Evolutionary conservation across 2,888 invertebrate genomes (phyloP).

Genomic region (Ophioninae sp.): DNA sequence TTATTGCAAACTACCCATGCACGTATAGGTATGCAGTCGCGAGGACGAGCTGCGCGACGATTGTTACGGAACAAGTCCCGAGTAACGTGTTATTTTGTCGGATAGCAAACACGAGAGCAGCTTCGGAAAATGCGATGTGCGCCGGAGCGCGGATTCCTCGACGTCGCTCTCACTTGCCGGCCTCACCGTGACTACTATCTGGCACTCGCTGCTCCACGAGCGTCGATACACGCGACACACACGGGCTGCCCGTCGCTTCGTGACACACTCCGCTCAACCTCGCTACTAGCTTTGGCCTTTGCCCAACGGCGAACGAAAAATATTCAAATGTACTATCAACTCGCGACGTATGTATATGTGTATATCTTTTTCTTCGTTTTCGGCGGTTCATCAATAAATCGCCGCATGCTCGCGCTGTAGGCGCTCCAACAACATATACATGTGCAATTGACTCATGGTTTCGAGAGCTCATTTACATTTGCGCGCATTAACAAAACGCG

Average conservation of each 20-base stretch:
- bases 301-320: conserved; percentile 40
- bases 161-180: conserved; percentile 56
- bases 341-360: too few species aligned
- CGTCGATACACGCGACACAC: conserved; percentile 11
- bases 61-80: conserved; percentile 16
- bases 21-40: background rate
- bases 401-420: background rate
- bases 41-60: background rate
- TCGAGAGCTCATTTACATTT: background rate
- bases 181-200: conserved; percentile 45
- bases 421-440: background rate
- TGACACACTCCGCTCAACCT: conserved; percentile 30
- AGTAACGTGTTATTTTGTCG: conserved; percentile 24
- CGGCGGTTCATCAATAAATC: background rate
- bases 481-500: background rate
- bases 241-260: conserved; percentile 2
- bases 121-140: conserved; percentile 15
- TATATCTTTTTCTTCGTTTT: background rate
- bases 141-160: conserved; percentile 28
- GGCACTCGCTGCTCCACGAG: conserved; percentile 14
- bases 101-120: conserved; percentile 6
- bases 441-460: background rate
- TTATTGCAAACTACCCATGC: conserved; percentile 5
- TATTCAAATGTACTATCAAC: conserved; percentile 16
- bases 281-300: conserved; percentile 46